Conservation (phyloP, 1,140 invertebrate species). For the Drosophila funebris region DNA sequence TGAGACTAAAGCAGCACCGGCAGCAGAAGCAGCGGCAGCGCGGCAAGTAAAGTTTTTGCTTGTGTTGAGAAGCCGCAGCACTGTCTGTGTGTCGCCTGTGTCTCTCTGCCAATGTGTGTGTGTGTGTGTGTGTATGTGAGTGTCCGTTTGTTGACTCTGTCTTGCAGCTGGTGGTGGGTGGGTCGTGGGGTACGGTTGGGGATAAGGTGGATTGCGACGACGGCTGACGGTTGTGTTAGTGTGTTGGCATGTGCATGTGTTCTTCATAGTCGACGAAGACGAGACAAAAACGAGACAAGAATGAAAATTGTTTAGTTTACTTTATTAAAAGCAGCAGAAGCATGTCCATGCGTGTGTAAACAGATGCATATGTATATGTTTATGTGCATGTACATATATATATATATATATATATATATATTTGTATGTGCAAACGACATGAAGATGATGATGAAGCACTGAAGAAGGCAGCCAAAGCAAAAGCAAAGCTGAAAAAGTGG, state of each 20-base stretch:
- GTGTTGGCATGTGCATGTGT: conserved; percentile 40
- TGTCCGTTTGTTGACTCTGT: conserved; percentile 77
- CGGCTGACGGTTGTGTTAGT: conserved; percentile 3
- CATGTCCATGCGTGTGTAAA: conserved; percentile 53
- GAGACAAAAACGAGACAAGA: conserved; percentile 79
- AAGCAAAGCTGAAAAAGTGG: conserved; percentile 45
- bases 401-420: conserved; percentile 9
- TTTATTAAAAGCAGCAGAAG: conserved; percentile 74
- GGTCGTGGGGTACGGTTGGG: conserved; percentile 24
- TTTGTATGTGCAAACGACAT: conserved; percentile 44
- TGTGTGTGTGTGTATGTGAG: conserved; percentile 44
- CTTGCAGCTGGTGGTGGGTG: conserved; percentile 39
- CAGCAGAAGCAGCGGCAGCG: conserved; percentile 11
- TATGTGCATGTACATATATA: conserved; percentile 15
- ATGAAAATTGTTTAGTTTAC: conserved; percentile 82
- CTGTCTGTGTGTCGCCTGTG: conserved; percentile 21
- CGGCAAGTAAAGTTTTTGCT: conserved; percentile 51
- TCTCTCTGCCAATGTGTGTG: conserved; percentile 11
- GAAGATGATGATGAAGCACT: conserved; percentile 66
- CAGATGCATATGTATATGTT: conserved; percentile 11
- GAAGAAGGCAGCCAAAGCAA: conserved; percentile 54
- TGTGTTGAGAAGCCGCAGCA: conserved; percentile 20
- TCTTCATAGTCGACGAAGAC: conserved; percentile 54
- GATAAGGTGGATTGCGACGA: conserved; percentile 31
- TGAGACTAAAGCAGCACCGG: conserved; percentile 16